Evolutionary conservation across 2,888 invertebrate species (phyloP).

Genomic region (Philaethria dido): DNA sequence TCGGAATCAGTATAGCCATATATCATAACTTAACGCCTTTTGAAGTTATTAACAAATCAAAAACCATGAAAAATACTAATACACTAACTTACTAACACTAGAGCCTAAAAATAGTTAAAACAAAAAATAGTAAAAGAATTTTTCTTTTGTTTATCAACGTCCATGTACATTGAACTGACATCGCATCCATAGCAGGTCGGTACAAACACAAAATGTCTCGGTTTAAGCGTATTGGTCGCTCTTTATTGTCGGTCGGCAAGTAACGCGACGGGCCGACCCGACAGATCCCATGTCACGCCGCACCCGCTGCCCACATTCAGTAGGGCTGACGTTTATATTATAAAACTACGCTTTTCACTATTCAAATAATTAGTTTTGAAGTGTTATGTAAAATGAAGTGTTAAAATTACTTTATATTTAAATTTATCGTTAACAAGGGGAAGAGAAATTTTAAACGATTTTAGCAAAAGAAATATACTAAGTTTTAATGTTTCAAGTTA

Average conservation of each 20-base stretch:
- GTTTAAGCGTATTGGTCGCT: constrained; percentile 25
- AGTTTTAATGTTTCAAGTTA: neutral
- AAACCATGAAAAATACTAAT: too few species aligned
- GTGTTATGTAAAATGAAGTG: neutral
- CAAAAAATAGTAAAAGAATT: neutral
- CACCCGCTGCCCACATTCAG: constrained; percentile 20
- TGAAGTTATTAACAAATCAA: too few species aligned
- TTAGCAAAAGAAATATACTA: neutral
- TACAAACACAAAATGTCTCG: constrained; percentile 23
- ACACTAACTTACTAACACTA: too few species aligned
- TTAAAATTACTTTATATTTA: too few species aligned
- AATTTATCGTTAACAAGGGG: too few species aligned
- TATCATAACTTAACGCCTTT: too few species aligned
- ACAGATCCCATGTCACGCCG: constrained; percentile 35
- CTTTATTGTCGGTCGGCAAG: constrained; percentile 27
- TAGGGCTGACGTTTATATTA: constrained; percentile 24
- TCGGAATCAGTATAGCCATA: too few species aligned
- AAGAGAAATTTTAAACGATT: neutral
- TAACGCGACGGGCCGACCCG: constrained; percentile 33
- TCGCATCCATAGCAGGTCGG: constrained; percentile 12
- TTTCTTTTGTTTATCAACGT: neutral
- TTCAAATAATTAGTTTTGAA: neutral
- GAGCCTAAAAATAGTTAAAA: neutral
- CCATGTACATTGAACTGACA: neutral
- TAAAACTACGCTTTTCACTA: constrained; percentile 1